Percentiles rank a stretch among this genome's conserved stretches.
Conservation (phyloP, 1,140 invertebrate species). For the Oncopodura yosiiana region DNA sequence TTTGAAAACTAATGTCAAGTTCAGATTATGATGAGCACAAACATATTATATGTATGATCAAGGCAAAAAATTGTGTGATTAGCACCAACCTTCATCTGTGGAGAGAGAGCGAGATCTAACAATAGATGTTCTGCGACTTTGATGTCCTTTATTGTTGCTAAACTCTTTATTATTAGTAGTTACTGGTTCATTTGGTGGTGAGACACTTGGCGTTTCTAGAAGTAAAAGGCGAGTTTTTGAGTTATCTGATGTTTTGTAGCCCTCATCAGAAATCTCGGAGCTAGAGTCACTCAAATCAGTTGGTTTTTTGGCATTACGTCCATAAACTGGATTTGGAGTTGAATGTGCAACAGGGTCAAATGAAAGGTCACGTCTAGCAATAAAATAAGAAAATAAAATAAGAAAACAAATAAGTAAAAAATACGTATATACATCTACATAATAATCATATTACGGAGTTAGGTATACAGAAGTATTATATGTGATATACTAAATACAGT, state of each 20-base stretch:
- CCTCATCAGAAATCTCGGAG: slow-evolving; percentile 76
- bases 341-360: slow-evolving; percentile 33
- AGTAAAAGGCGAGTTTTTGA: slow-evolving; percentile 23
- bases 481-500: too few species aligned
- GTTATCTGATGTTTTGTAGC: slow-evolving; percentile 53
- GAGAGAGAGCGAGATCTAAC: slow-evolving; percentile 27
- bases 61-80: too few species aligned
- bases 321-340: slow-evolving; percentile 37
- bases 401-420: neutral
- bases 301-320: slow-evolving; percentile 50
- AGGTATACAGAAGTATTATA: too few species aligned
- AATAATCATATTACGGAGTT: too few species aligned
- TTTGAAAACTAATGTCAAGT: too few species aligned
- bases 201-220: neutral
- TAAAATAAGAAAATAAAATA: slow-evolving; percentile 5
- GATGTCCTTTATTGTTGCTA: slow-evolving; percentile 19
- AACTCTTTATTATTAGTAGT: neutral
- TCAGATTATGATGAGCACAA: too few species aligned
- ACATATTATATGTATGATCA: too few species aligned
- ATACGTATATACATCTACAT: too few species aligned
- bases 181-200: slow-evolving; percentile 3
- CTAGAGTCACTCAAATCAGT: slow-evolving; percentile 53
- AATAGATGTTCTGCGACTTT: slow-evolving; percentile 20
- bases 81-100: slow-evolving; percentile 31
- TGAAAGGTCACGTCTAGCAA: slow-evolving; percentile 32